A percentile compares a stretch with the other conserved stretches of the same genome.
Conservation (phyloP, 2,888 invertebrate genomes). For the Steinernema carpocapsae region DNA sequence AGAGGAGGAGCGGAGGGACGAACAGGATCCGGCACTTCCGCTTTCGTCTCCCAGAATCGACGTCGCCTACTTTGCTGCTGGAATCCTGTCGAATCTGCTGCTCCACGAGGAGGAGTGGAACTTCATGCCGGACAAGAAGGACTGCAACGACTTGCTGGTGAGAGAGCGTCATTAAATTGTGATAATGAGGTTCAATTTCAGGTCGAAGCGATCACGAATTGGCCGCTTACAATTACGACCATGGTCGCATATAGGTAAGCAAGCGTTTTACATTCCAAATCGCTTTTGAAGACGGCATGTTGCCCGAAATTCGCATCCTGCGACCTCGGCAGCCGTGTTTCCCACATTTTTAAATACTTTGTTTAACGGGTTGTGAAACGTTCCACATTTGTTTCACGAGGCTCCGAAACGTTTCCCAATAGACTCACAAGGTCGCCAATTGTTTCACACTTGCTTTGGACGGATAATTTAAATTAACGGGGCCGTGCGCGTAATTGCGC, state of each 20-base stretch:
- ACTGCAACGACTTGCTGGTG: background rate
- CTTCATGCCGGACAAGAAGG: background rate
- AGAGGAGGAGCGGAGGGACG: background rate
- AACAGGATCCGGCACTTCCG: background rate
- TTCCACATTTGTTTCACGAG: too few relatives aligned
- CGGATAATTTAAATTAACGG: too few relatives aligned
- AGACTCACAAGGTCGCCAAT: too few relatives aligned
- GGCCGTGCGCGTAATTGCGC: too few relatives aligned
- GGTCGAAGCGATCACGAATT: background rate
- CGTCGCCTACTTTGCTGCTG: constrained; percentile 11
- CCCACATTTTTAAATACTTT: too few relatives aligned
- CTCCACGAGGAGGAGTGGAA: background rate
- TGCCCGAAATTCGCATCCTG: too few relatives aligned
- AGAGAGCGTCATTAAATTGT: background rate
- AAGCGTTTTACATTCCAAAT: too few relatives aligned
- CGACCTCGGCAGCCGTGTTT: too few relatives aligned
- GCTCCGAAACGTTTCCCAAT: too few relatives aligned
- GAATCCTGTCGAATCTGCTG: background rate
- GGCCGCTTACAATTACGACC: background rate
- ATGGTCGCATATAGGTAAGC: constrained; percentile 13
- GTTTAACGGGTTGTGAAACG: too few relatives aligned
- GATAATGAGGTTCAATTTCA: background rate
- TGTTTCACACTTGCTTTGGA: too few relatives aligned
- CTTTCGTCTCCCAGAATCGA: background rate
- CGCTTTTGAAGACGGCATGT: too few relatives aligned